Evolutionary conservation across 2,113 vertebrate genomes (phyloP).

Genomic region (Gadus macrocephalus): DNA sequence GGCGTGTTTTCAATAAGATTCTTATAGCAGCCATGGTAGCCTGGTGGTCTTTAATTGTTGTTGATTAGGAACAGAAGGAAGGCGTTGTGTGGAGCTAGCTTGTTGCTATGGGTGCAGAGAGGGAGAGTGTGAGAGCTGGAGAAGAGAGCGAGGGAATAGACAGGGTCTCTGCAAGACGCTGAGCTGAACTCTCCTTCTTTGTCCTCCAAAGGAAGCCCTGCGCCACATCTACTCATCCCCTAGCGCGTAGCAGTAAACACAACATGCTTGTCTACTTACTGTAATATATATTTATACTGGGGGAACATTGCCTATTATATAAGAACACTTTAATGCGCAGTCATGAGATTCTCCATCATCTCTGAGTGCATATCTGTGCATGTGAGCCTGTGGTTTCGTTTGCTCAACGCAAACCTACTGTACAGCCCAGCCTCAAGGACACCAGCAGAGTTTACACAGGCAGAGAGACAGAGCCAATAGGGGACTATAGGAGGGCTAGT

Average conservation of each 20-base stretch:
- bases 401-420: conserved; percentile 6
- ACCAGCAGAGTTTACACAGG: not conserved
- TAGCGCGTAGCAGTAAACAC: no score
- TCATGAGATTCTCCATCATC: no score
- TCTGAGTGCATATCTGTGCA: no score
- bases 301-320: no score
- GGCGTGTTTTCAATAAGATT: conserved; percentile 23
- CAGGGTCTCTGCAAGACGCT: not conserved
- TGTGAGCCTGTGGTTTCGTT: not conserved
- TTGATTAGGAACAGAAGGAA: conserved; percentile 17
- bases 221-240: not conserved
- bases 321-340: no score
- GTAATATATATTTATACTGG: not conserved
- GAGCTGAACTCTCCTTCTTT: not conserved
- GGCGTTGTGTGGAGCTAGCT: not conserved
- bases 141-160: not conserved
- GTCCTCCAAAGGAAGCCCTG: no score
- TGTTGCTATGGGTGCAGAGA: conserved; percentile 19
- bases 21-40: conserved; percentile 30
- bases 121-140: not conserved
- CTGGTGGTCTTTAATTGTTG: conserved; percentile 27
- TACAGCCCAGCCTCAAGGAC: not conserved
- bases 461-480: not conserved
- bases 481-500: not conserved
- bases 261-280: not conserved